Base-by-base conservation (phyloP, 1,140 invertebrate species). In the Mylabris phalerata region DNA sequence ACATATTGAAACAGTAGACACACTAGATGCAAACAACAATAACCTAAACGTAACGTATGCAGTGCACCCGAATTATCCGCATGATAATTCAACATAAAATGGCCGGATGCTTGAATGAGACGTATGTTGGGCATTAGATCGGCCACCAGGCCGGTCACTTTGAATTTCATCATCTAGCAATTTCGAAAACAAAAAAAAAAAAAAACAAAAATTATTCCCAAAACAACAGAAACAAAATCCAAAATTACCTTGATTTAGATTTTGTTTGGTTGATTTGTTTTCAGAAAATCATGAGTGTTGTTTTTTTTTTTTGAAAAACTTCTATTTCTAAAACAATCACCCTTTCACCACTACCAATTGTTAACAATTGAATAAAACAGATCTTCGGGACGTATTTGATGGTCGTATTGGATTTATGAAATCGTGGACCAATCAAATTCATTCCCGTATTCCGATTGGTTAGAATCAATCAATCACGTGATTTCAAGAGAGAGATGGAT, bases 71-170 rank as follows among this genome's bases (percentile, higher is more conserved):
- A 68, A 66, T 79, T 78, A 39, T 81, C 80, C 73, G 68, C 59
- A 71, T 88, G 82, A 67, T 90, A 90, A 71, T 88, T 88, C 68
- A 90, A 85, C 71, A 90, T 78, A 66, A 88, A 90, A 60, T 89
- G 84, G 9, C 88, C 88, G 7, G 80, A 80, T 6, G 79, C 74
- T 71, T 89, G 85, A 84, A 91, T 89, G 39, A 90, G 68, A 61
- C 81, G 80, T 62, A 92, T 89, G 61, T 90, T 89, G 26, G 88
- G 88, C 84, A 89, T 83, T 57, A 91, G 75, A 71, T 91, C 88
- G 65, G 86, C 83, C 75, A 90, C 88, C 38, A 92, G 82, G 72
- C 88, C 88, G 56, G 75, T 71, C 50, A 75, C 72, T 66, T 80
- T 81, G 58, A 78, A 75, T 71, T 80, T 80, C 78, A 81, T 79